Conservation (phyloP, 1,140 invertebrate genomes). For the Zaprionus gabonicus region DNA sequence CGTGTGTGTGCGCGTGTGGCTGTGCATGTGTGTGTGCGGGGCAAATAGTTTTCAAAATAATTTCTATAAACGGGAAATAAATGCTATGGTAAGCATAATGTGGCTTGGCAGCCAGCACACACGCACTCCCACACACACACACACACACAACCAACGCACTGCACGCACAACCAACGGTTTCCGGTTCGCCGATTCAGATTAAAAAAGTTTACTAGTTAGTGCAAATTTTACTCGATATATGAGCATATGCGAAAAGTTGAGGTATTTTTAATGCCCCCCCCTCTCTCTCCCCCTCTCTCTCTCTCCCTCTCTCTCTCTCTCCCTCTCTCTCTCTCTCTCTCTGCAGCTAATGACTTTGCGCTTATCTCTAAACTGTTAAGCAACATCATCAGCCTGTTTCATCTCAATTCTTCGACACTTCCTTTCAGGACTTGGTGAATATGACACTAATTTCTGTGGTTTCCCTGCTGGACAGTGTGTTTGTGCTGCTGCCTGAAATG, state of each 20-base stretch:
- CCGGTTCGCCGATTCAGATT: neutral
- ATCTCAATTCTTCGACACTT: neutral
- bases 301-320: neutral
- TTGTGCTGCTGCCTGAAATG: constrained; percentile 29
- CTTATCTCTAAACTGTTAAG: constrained; percentile 17
- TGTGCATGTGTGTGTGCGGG: neutral
- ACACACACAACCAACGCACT: neutral
- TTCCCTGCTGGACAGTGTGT: constrained; percentile 56
- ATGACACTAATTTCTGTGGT: constrained; percentile 66
- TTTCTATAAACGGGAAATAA: constrained; percentile 23
- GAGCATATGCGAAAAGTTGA: constrained; percentile 6
- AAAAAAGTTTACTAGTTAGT: constrained; percentile 7
- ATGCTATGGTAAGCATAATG: constrained; percentile 22
- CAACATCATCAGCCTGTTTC: neutral
- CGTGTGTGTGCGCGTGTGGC: neutral
- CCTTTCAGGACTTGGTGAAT: too few relatives aligned
- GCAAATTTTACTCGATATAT: constrained; percentile 1
- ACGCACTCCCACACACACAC: neutral
- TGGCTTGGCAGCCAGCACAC: constrained; percentile 16
- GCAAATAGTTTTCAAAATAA: constrained; percentile 46
- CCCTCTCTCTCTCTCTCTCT: neutral
- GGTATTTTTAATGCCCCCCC: neutral
- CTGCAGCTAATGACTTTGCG: neutral
- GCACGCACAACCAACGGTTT: neutral
- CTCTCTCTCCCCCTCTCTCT: neutral